Percentiles rank a stretch among this genome's conserved stretches.
phyloP scores from a whole-genome alignment of 2,888 invertebrate species.

The Ornithoptera alexandrae region DNA sequence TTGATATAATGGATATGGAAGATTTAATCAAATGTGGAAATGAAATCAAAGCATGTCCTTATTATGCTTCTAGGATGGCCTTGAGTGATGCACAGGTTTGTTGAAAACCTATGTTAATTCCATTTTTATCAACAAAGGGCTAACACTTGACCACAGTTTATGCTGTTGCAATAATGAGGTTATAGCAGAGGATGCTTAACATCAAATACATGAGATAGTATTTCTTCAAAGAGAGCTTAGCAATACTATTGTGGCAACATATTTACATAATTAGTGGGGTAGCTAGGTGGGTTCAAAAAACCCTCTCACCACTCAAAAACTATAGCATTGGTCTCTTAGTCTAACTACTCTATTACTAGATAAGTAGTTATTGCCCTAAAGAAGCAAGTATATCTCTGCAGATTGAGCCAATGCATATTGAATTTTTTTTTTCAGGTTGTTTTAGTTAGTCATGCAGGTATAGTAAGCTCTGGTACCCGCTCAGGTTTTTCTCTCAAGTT shows the following conservation, averaged over 20 bases:
- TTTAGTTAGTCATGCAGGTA: constrained; percentile 69
- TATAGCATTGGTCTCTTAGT: too few relatives aligned
- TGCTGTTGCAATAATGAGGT: neutral
- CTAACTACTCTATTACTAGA: too few relatives aligned
- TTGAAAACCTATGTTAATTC: neutral
- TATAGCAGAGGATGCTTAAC: too few relatives aligned
- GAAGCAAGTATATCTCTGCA: too few relatives aligned
- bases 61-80: constrained; percentile 93
- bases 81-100: constrained; percentile 88
- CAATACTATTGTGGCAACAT: too few relatives aligned
- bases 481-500: constrained; percentile 69
- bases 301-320: too few relatives aligned
- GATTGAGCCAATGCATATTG: neutral
- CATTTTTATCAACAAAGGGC: neutral
- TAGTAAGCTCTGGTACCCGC: constrained; percentile 67
- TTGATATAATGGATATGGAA: constrained; percentile 92
- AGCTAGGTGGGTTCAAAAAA: too few relatives aligned
- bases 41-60: constrained; percentile 91
- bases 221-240: too few relatives aligned
- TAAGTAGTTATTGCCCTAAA: too few relatives aligned
- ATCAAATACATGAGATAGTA: too few relatives aligned
- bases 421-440: constrained; percentile 55
- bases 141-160: neutral
- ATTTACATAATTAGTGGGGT: too few relatives aligned
- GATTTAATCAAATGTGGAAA: constrained; percentile 86